A percentile compares a stretch with the other conserved stretches of the same genome.
Conservation (phyloP, 1,140 invertebrate species). For the Babylonia areolata region DNA sequence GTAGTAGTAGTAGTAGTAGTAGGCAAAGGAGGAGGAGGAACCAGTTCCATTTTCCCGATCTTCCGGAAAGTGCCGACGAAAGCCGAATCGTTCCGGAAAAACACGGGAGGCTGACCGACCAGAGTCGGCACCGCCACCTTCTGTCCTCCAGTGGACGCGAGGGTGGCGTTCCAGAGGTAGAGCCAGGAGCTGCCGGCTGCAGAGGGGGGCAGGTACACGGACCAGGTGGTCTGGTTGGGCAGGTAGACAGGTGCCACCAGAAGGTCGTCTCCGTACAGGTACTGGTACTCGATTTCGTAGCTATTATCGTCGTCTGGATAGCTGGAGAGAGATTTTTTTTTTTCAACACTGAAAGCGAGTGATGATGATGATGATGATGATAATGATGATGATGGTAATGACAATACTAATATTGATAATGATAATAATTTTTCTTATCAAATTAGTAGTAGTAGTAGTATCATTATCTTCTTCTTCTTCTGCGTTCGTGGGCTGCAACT, state of each 20-base stretch:
- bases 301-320: slow-evolving; percentile 62
- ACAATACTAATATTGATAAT: too few relatives aligned
- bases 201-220: slow-evolving; percentile 47
- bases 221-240: slow-evolving; percentile 46
- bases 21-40: neutral
- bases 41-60: slow-evolving; percentile 9
- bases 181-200: neutral
- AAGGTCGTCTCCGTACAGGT: slow-evolving; percentile 74
- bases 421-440: too few relatives aligned
- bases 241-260: slow-evolving; percentile 56
- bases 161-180: slow-evolving; percentile 19
- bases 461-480: too few relatives aligned
- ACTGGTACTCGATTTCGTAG: slow-evolving; percentile 67
- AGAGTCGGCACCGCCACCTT: slow-evolving; percentile 46
- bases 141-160: slow-evolving; percentile 25
- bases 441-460: too few relatives aligned
- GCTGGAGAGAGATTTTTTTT: too few relatives aligned
- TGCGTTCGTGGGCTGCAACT: too few relatives aligned
- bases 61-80: slow-evolving; percentile 39
- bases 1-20: neutral
- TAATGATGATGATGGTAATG: too few relatives aligned
- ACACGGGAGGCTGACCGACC: slow-evolving; percentile 61
- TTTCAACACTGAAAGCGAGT: too few relatives aligned
- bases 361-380: too few relatives aligned
- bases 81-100: slow-evolving; percentile 48